Evolutionary conservation across 2,113 vertebrate species (phyloP), one percentile per base, ranked within the genome.

Genomic region (Butorides virescens): DNA sequence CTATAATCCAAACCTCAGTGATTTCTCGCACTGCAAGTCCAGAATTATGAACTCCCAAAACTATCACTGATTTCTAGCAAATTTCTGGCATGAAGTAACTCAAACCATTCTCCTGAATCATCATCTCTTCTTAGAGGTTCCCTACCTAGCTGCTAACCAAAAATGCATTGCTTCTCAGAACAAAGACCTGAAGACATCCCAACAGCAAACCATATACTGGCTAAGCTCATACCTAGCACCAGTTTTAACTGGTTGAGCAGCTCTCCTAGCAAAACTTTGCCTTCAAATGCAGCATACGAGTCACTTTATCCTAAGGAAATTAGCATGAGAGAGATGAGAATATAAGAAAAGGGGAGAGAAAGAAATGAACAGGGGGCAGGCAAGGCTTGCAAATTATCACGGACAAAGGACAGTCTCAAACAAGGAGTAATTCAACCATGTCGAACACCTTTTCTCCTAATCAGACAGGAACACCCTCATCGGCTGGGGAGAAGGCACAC

Each of bases 381-480:
- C 58, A 87, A 62, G 79, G 46, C 42, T 90, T 93, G 46, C 59
- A 94, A 82, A 92, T 95, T 80, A 80, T 77, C 62, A 42, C 5
- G 29, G 90, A 92, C 36, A 74, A 93, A 95, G 70, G 59, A 95
- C 62, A 65, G 66, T 77, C 70, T 89, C 79, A 74, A 93, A 92
- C 74, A 97, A 91, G 61, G 77, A 95, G 44, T 65, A 87, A 94
- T 86, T 94, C 97, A 96, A 80, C 91, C 17, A 0, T 95, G 91
- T 95, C 55, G 2, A 96, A 97, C 92, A 95, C 90, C 87, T 96
- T 97, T 97, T 76, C 90, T 93, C 34, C 91, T 97, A 92, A 97
- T 96, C 92, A 94, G 93, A 95, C 95, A 96, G 89, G 93, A 95
- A 96, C 85, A 95, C 59, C 47, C 72, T 92, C 18, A 1, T 76